Conservation (phyloP, 2,888 invertebrate species). For the Lutraria lutraria region DNA sequence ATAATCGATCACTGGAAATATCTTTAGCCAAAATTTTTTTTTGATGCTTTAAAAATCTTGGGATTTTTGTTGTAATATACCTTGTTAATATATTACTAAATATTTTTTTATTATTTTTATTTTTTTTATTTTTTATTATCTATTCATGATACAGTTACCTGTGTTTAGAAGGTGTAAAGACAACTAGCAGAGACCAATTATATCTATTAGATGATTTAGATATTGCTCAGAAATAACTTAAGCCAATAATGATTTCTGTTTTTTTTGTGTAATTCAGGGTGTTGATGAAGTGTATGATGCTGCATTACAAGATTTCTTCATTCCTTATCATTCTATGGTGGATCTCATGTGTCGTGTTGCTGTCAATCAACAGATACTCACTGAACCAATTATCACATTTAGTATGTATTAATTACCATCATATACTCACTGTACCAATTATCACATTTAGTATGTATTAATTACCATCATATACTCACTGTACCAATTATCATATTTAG, state of each 20-base stretch:
- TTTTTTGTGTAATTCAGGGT: constrained; percentile 88
- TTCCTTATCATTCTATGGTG: constrained; percentile 95
- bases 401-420: constrained; percentile 90
- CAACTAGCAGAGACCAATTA: too few species aligned
- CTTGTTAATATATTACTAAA: too few species aligned
- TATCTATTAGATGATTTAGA: too few species aligned
- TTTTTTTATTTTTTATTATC: too few species aligned
- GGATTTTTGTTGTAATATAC: too few species aligned
- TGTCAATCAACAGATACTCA: constrained; percentile 94
- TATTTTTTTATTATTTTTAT: too few species aligned
- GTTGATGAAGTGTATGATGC: constrained; percentile 93
- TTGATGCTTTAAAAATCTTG: too few species aligned
- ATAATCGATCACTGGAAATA: too few species aligned
- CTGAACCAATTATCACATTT: constrained; percentile 94
- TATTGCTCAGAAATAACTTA: too few species aligned
- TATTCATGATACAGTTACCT: too few species aligned
- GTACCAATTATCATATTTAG: constrained; percentile 95
- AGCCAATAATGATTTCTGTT: not conserved
- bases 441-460: constrained; percentile 91
- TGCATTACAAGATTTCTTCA: constrained; percentile 92
- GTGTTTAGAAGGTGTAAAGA: too few species aligned
- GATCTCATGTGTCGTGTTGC: constrained; percentile 95
- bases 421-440: constrained; percentile 94
- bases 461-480: constrained; percentile 93
- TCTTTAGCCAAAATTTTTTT: too few species aligned